Conservation (phyloP, 2,113 vertebrate genomes). For the Indicator indicator region DNA sequence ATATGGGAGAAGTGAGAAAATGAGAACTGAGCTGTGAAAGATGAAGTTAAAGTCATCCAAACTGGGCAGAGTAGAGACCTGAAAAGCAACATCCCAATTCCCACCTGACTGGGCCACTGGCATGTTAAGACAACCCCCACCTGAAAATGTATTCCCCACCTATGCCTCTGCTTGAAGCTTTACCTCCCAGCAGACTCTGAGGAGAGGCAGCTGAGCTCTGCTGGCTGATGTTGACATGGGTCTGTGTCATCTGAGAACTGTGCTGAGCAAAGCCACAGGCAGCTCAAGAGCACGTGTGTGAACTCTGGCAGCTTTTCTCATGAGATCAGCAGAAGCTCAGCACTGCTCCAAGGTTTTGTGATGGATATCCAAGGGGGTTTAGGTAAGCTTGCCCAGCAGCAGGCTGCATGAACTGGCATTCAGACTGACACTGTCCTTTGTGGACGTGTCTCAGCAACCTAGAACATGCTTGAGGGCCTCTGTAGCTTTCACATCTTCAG, state of each 20-base stretch:
- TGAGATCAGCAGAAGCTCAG: neutral
- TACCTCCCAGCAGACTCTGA: neutral
- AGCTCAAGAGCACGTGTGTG: neutral
- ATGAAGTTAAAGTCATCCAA: neutral
- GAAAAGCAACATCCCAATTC: neutral
- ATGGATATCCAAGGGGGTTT: neutral
- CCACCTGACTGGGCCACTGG: no score
- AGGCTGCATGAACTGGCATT: neutral
- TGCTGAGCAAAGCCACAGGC: neutral
- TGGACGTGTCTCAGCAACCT: neutral
- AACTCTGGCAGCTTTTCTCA: neutral
- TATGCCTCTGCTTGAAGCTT: neutral
- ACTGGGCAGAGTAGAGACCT: neutral
- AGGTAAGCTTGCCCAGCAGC: neutral
- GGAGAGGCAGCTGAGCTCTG: neutral
- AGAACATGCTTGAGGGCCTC: fast-evolving
- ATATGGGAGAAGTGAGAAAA: neutral
- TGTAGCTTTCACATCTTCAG: neutral
- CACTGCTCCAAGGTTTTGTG: neutral
- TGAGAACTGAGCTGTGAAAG: neutral
- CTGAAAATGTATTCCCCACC: neutral
- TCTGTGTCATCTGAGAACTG: neutral
- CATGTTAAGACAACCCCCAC: neutral
- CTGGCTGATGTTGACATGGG: fast-evolving
- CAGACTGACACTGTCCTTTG: neutral